These are phyloP conservation scores for Drosophila asahinai DNA, from an alignment of 1,140 invertebrate species.

Conservation along the genomic window DNA sequence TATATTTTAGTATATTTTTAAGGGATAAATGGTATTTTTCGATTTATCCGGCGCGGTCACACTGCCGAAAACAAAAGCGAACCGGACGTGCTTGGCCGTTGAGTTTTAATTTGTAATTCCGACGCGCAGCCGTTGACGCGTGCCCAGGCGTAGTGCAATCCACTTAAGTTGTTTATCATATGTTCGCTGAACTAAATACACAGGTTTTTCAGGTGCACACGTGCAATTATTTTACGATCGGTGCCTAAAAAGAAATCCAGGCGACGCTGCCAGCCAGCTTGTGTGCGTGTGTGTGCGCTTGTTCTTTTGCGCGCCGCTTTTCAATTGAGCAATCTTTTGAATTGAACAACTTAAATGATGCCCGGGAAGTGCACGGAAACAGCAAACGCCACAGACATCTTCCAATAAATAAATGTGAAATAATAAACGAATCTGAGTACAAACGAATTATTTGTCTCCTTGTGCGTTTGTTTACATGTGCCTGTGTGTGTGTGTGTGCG, in stretches of 20 bases:
- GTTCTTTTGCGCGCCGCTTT: constrained; percentile 65
- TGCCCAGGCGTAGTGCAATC: constrained; percentile 30
- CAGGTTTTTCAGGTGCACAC: constrained; percentile 15
- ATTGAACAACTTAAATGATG: constrained; percentile 38
- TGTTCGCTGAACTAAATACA: constrained; percentile 10
- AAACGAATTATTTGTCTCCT: constrained; percentile 45
- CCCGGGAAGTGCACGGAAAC: constrained; percentile 32
- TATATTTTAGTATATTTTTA: constrained; percentile 5
- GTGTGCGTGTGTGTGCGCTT: constrained; percentile 38
- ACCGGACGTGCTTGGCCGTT: constrained; percentile 72
- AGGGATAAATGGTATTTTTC: no score
- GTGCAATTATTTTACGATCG: constrained; percentile 2
- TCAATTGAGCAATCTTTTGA: constrained; percentile 60
- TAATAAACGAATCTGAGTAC: constrained; percentile 46
- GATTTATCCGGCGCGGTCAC: neutral
- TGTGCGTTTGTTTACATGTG: constrained; percentile 36
- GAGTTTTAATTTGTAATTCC: constrained; percentile 60
- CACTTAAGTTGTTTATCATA: constrained; percentile 42
- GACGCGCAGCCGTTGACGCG: constrained; percentile 62
- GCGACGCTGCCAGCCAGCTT: constrained; percentile 38
- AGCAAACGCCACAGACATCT: constrained; percentile 35
- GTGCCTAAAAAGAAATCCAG: constrained; percentile 13
- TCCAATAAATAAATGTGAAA: constrained; percentile 40
- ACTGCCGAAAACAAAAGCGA: constrained; percentile 26
- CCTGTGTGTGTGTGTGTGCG: constrained; percentile 25